These are phyloP conservation scores for Batillaria attramentaria DNA, from an alignment of 1,140 invertebrate genomes.

Conservation along the genomic window DNA sequence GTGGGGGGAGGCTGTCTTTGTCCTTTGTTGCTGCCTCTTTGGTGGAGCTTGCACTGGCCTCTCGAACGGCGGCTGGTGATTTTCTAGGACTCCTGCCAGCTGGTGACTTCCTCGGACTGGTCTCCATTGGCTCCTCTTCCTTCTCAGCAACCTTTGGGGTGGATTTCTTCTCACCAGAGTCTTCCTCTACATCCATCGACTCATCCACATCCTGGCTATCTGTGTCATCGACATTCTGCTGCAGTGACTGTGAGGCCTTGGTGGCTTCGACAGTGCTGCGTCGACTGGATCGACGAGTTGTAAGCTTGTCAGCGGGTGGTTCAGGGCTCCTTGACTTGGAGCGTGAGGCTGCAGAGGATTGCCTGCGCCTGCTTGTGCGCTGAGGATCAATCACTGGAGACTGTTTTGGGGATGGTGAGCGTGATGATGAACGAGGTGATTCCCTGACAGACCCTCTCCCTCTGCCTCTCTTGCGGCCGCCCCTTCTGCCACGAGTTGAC, in stretches of 20 bases:
- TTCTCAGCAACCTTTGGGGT: not conserved
- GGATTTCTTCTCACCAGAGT: not conserved
- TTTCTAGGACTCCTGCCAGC: constrained; percentile 15
- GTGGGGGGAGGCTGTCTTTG: too few relatives aligned
- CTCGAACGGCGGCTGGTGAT: not conserved
- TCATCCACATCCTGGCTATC: not conserved
- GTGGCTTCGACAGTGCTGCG: not conserved
- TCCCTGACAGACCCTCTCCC: constrained; percentile 25
- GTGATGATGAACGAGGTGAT: constrained; percentile 33
- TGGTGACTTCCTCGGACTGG: not conserved
- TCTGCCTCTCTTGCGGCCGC: constrained; percentile 18
- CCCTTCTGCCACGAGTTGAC: constrained; percentile 17
- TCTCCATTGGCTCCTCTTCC: not conserved
- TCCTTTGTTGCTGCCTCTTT: not conserved
- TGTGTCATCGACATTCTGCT: not conserved
- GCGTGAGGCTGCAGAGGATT: constrained; percentile 2
- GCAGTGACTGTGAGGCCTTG: not conserved
- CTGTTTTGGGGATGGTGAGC: constrained; percentile 23
- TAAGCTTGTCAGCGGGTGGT: constrained; percentile 9
- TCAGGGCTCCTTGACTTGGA: constrained; percentile 34
- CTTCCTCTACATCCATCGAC: constrained; percentile 1
- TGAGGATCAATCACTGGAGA: constrained; percentile 14
- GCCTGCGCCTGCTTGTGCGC: constrained; percentile 8
- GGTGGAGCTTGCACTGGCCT: not conserved
- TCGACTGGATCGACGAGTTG: constrained; percentile 31